Evolutionary conservation across 2,797 vertebrate genomes (phyloP).

Genomic region (Artibeus jamaicensis): DNA sequence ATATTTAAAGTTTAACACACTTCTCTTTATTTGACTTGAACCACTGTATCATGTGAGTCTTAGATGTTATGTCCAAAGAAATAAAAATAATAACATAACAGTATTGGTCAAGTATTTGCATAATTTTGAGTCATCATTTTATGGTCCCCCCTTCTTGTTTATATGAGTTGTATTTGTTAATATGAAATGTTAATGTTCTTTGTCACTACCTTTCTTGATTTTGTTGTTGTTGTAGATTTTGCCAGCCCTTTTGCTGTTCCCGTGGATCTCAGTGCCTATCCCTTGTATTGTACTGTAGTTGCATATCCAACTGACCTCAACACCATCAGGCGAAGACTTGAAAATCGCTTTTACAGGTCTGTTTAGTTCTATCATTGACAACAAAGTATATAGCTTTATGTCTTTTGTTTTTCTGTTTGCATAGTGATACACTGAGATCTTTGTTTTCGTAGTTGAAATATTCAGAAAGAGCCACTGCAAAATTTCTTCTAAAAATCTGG

Average conservation of each 20-base stretch:
- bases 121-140: conserved; percentile 24
- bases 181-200: conserved; percentile 19
- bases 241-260: conserved; percentile 93
- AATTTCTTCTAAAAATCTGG: conserved; percentile 21
- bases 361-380: conserved; percentile 47
- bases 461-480: neutral
- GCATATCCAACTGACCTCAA: conserved; percentile 96
- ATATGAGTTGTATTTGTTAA: conserved; percentile 1
- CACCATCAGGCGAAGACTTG: conserved; percentile 93
- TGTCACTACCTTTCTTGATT: conserved; percentile 28
- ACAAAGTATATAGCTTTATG: neutral
- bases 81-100: conserved; percentile 21
- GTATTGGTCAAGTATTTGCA: neutral
- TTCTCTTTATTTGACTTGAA: conserved; percentile 13
- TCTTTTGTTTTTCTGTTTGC: neutral
- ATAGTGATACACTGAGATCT: neutral
- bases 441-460: neutral
- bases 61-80: conserved; percentile 32
- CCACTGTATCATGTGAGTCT: neutral
- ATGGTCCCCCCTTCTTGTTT: neutral
- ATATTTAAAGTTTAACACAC: conserved; percentile 25
- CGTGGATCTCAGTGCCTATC: conserved; percentile 95
- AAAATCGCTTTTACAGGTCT: conserved; percentile 97
- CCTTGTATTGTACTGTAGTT: conserved; percentile 97
- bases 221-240: conserved; percentile 87